Base-by-base conservation (phyloP, 2,113 vertebrate species). In the Boulengeromyrus knoepffleri region DNA sequence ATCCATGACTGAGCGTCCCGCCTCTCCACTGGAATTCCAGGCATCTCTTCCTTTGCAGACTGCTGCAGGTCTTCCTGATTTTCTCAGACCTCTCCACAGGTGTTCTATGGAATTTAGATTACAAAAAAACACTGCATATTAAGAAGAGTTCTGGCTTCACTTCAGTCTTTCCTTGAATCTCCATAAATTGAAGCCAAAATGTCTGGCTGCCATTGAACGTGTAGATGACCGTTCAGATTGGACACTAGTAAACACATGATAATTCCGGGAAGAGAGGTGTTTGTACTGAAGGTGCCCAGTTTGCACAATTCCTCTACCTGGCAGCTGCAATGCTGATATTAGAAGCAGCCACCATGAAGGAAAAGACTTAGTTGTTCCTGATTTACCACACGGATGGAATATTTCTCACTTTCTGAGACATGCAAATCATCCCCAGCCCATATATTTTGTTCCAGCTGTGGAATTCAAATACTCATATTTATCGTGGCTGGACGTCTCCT, bases 351-450 rank as follows among this genome's bases (percentile, higher is more conserved):
- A 52, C 46, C 6, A 15, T 50, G 24, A 50, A 50, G 31, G 36
- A 49, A 42, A 77, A 83, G 88, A 45, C 17, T 53, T 50, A 56
- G 74, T 21, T 52, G 2, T 39, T 36, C 50, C 21, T 46, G 49
- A 89, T 89, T 89, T 89, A 89, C 49, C 74, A 42, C 49, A 42
- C 27, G 7, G 88, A 45, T 36, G 27, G 88, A 89, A 53, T 42
- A 89, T 56, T 21, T 27, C 31, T 89, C 47, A 10, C 27, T 39
- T 17, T 53, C 88, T 39, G 19, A 50, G 74, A 24, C 31, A 56
- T 89, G 2, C 49, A 52, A 89, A 56, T 84, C 88, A 52, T 50
- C n/a, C 3, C 8, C 7, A 7, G 7, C 8, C 31, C 88, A 42
- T n/a, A 83, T 52, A 53, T 83, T 70, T 56, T 80, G n/a, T 45